Percentiles rank a stretch among this genome's conserved stretches.
Conservation (phyloP, 2,797 vertebrate species). For the Loriculus beryllinus region DNA sequence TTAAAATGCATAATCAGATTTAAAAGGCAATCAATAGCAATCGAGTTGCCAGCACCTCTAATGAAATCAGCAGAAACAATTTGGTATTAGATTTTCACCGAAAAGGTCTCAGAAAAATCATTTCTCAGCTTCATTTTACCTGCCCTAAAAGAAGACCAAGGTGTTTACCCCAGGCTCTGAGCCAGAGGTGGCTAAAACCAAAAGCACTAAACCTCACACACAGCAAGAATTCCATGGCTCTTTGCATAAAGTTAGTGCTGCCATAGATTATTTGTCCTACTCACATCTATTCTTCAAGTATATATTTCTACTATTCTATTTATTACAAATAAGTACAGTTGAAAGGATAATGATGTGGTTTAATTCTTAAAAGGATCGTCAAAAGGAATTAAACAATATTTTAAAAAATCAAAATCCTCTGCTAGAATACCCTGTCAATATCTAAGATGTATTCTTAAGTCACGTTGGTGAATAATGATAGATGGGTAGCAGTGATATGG, state of each 20-base stretch:
- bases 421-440: not conserved
- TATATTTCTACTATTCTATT: not conserved
- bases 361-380: not conserved
- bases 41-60: not conserved
- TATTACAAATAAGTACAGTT: not conserved
- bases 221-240: not conserved
- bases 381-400: not conserved
- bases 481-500: not conserved
- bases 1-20: constrained; percentile 43
- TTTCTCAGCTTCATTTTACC: not conserved
- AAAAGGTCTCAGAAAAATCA: not conserved
- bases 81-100: constrained; percentile 17
- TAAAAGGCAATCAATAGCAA: constrained; percentile 38
- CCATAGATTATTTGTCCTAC: not conserved
- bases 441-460: not conserved
- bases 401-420: not conserved
- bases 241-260: not conserved
- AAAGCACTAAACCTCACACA: not conserved
- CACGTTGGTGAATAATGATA: not conserved
- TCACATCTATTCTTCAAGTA: not conserved
- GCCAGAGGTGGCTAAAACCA: not conserved
- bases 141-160: not conserved
- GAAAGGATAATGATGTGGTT: not conserved
- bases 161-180: not conserved
- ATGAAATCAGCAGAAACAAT: constrained; percentile 39